Base-by-base conservation (phyloP, 2,113 vertebrate species). In the Chitala chitala region DNA sequence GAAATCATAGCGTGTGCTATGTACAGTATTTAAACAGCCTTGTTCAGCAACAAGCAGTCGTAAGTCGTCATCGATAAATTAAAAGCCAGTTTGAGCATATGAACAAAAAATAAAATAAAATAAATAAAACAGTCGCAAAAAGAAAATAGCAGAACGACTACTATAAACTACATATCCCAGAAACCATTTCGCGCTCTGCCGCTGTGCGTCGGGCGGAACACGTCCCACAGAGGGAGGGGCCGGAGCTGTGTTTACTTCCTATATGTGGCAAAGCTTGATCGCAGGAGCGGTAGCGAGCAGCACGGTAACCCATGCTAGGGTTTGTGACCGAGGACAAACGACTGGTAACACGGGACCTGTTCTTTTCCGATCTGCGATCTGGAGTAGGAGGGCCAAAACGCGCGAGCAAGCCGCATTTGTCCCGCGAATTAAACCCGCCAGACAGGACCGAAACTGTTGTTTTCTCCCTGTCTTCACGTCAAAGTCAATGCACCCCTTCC, bases 211-310 rank as follows among this genome's bases (percentile, higher is more conserved):
- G 13, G 22, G 20, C 44, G 22, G 24, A 36, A 69, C 38, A 54
- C 75, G 66, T 78, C 81, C 80, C 83, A 85, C 80, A 81, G 70
- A 78, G 64, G 78, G 82, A 78, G 78, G 73, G 76, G 75, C 69
- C 71, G 80, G 74, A 73, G 81, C 84, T 87, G 81, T 92, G 91
- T 93, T 93, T 93, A 94, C 93, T 94, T 94, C 79, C 82, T 86
- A 86, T 86, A 87, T 84, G 84, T 77, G 86, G 82, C 84, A 83
- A 87, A 77, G 76, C 51, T 64, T 69, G 77, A 75, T 69, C 78
- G 75, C 78, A 79, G 79, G 80, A 81, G 85, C 77, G 77, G 86
- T 79, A 82, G 84, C 76, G 78, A 74, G 75, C 80, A 75, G 82
- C 77, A 83, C 78, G 78, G 79, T 80, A 81, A 83, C 73, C 72